Evolutionary conservation across 2,888 invertebrate species (phyloP), one percentile per base, ranked within the genome.

Genomic region (Pterostichus madidus): DNA sequence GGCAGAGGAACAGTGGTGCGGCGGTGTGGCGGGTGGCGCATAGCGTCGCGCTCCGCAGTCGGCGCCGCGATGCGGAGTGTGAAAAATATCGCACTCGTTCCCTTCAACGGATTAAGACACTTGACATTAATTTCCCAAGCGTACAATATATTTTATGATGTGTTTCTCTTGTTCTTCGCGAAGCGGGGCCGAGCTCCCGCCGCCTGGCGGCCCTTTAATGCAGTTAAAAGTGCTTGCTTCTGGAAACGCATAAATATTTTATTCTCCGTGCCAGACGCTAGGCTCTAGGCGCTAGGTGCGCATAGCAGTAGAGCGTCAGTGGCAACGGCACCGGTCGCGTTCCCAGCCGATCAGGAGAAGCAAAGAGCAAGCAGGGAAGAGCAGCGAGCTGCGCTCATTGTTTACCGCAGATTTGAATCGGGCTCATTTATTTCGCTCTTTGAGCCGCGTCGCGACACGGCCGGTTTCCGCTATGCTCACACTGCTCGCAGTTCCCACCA

Each of bases 61-160:
- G 64, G 68, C 24, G 71, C 61, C 46, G 81, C 83, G 68, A 68
- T 83, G 77, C 68, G 77, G 75, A 81, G 81, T 81, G 75, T 81
- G 81, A 81, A 83, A 83, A 83, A 83, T 83, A 83, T 83, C 76
- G 83, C 77, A 83, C 76, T 83, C 77, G 83, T 77, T 83, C 77
- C 77, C 83, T 83, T 83, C 83, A 83, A 83, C 83, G 89, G 89
- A 90, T 89, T 90, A 90, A 90, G 90, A 90, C 89, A 90, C 89
- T 90, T 89, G 90, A 89, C 90, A 90, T 90, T 90, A 90, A 90
- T 90, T 90, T 90, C 90, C 90, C 90, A 88, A 87, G 90, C 87
- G 90, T 88, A 88, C 90, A 89, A 90, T 89, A 90, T 88, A 89
- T 90, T 90, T 90, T 90, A 90, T 90, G 90, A 90, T 89, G 89